These are phyloP conservation scores for Drosophila kepulauana DNA, from an alignment of 1,140 invertebrate species.

Conservation along the genomic window DNA sequence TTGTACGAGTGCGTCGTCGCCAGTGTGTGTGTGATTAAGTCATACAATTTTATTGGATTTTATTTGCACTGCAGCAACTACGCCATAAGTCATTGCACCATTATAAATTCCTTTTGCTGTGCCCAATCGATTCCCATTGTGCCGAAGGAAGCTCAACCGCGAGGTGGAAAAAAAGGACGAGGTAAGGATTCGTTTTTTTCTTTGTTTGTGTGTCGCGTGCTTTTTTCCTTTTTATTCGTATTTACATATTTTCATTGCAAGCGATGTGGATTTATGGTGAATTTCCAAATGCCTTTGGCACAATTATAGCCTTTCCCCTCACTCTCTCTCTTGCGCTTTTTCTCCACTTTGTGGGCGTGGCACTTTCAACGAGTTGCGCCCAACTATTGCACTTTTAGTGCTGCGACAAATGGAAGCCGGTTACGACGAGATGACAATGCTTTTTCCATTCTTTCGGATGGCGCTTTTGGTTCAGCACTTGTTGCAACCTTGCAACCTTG, in stretches of 20 bases:
- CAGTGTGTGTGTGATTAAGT: constrained; percentile 28
- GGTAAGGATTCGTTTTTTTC: constrained; percentile 39
- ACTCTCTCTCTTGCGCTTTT: no score
- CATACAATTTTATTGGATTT: constrained; percentile 74
- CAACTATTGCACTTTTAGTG: constrained; percentile 28
- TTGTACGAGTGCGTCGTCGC: neutral
- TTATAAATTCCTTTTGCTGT: constrained; percentile 71
- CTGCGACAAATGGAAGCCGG: neutral
- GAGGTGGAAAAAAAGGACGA: neutral
- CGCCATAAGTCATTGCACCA: constrained; percentile 79
- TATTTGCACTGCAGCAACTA: constrained; percentile 72
- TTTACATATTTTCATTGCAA: constrained; percentile 51
- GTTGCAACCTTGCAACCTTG: constrained; percentile 46
- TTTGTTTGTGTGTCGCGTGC: constrained; percentile 61
- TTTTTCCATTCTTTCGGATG: constrained; percentile 32
- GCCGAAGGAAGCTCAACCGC: constrained; percentile 20
- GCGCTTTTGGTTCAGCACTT: constrained; percentile 45
- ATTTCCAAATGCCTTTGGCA: constrained; percentile 54
- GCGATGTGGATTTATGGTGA: constrained; percentile 76
- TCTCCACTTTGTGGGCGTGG: constrained; percentile 9
- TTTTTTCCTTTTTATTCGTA: constrained; percentile 36
- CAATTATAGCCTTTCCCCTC: constrained; percentile 15
- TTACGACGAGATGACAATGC: constrained; percentile 15
- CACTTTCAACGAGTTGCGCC: constrained; percentile 30
- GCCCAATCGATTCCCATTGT: constrained; percentile 75